Evolutionary conservation across 2,113 vertebrate genomes (phyloP).

Genomic region (Aramus guarauna): DNA sequence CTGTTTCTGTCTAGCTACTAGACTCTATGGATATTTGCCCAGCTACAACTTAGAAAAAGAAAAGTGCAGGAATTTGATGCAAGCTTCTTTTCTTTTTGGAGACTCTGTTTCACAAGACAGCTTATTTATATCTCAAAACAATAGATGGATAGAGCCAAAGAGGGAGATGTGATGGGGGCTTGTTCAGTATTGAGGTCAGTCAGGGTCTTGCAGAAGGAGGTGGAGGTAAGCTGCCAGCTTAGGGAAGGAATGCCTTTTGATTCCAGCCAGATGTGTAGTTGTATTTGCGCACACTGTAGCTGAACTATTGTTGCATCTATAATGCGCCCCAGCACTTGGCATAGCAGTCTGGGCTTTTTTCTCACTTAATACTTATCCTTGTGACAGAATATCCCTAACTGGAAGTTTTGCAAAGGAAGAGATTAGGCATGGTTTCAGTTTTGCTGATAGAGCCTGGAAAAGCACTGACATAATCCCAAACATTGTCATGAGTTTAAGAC

Average conservation of each 20-base stretch:
- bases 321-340: neutral
- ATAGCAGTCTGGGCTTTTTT: neutral
- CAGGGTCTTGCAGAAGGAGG: conserved; percentile 5
- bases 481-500: neutral
- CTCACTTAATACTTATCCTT: neutral
- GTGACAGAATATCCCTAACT: neutral
- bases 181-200: neutral
- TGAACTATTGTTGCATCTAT: neutral
- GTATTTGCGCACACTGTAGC: neutral
- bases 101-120: neutral
- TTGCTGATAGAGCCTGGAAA: neutral
- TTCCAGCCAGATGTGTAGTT: neutral
- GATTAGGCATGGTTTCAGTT: neutral
- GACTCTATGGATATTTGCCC: neutral
- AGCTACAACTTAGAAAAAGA: neutral
- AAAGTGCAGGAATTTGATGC: conserved; percentile 16
- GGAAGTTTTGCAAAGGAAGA: neutral
- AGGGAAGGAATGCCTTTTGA: neutral
- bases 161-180: neutral
- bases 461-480: neutral
- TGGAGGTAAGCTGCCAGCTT: neutral
- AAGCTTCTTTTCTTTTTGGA: conserved; percentile 35
- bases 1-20: neutral
- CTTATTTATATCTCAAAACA: neutral
- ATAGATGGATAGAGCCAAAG: neutral